These are phyloP conservation scores for Drosophila orena DNA, from an alignment of 1,140 invertebrate species.

Conservation along the genomic window DNA sequence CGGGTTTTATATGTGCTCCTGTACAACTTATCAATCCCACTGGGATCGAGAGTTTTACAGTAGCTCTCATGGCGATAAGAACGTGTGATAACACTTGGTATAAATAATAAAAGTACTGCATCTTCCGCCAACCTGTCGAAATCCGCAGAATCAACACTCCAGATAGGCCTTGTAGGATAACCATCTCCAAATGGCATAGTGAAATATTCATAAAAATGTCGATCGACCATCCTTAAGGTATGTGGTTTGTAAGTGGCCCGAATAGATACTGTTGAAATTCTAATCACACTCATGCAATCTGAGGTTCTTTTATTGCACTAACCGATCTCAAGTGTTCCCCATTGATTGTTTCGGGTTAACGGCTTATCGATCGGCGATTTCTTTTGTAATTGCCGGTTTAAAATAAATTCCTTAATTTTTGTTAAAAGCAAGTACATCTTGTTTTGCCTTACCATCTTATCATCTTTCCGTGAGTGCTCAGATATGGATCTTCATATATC, in stretches of 20 bases:
- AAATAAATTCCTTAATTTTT: too few species aligned
- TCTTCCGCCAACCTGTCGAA: constrained; percentile 1
- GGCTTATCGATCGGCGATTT: constrained; percentile 12
- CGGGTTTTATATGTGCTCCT: constrained; percentile 55
- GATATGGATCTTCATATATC: too few species aligned
- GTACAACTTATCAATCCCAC: constrained; percentile 32
- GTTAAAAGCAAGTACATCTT: too few species aligned
- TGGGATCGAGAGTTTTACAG: constrained; percentile 67
- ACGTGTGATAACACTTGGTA: constrained; percentile 28
- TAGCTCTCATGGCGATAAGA: constrained; percentile 54
- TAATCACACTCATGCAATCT: constrained; percentile 37
- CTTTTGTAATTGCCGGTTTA: not conserved
- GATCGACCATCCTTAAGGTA: not conserved
- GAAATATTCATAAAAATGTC: constrained; percentile 62
- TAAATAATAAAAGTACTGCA: constrained; percentile 41
- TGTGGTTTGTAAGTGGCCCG: constrained; percentile 1
- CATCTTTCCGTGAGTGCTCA: too few species aligned
- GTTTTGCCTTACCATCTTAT: too few species aligned
- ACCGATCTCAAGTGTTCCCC: constrained; percentile 19
- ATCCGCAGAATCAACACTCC: constrained; percentile 28
- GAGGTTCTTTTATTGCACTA: constrained; percentile 37
- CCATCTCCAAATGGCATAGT: constrained; percentile 49
- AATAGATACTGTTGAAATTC: constrained; percentile 14
- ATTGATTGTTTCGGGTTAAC: constrained; percentile 27
- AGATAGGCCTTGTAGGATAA: constrained; percentile 45